These are phyloP conservation scores for Sebastes itinus DNA, from an alignment of 2,797 vertebrate genomes.

Conservation along the genomic window DNA sequence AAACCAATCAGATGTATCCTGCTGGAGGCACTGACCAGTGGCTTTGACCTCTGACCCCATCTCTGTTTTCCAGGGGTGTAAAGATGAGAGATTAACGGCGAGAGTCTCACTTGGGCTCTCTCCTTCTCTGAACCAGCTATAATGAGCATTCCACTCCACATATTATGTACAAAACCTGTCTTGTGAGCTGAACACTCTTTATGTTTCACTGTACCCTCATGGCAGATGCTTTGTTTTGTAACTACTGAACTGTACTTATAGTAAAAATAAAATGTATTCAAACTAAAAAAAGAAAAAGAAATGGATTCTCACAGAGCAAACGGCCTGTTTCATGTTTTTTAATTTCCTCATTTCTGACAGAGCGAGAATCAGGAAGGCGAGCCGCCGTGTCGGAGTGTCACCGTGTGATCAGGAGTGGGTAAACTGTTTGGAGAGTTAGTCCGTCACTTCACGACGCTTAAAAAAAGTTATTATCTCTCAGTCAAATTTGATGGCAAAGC, in stretches of 20 bases:
- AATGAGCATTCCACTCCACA: slow-evolving; percentile 84
- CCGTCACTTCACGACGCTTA: slow-evolving; percentile 16
- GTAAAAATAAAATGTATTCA: slow-evolving; percentile 92
- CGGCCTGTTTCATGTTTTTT: slow-evolving; percentile 60
- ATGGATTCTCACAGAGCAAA: slow-evolving; percentile 50
- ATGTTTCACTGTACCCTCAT: slow-evolving; percentile 87
- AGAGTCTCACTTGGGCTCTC: slow-evolving; percentile 50
- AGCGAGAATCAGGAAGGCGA: slow-evolving; percentile 1
- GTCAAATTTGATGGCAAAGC: slow-evolving; percentile 31
- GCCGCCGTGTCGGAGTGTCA: not conserved
- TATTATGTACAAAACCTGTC: slow-evolving; percentile 83
- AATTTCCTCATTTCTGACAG: slow-evolving; percentile 27
- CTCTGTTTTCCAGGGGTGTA: slow-evolving; percentile 70
- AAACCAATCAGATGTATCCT: slow-evolving; percentile 59
- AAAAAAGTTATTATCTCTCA: slow-evolving; percentile 34
- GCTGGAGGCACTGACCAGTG: slow-evolving; percentile 61
- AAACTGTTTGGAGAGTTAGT: slow-evolving; percentile 38
- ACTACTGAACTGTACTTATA: slow-evolving; percentile 92
- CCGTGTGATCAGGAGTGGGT: slow-evolving; percentile 28
- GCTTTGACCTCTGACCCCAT: slow-evolving; percentile 61
- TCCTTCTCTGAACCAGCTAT: slow-evolving; percentile 77
- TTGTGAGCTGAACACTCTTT: slow-evolving; percentile 87
- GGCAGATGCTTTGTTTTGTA: slow-evolving; percentile 90
- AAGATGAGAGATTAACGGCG: slow-evolving; percentile 66
- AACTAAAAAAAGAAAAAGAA: slow-evolving; percentile 76